These are phyloP conservation scores for Lasioglossum marginatum DNA, from an alignment of 2,888 invertebrate genomes.

Conservation along the genomic window DNA sequence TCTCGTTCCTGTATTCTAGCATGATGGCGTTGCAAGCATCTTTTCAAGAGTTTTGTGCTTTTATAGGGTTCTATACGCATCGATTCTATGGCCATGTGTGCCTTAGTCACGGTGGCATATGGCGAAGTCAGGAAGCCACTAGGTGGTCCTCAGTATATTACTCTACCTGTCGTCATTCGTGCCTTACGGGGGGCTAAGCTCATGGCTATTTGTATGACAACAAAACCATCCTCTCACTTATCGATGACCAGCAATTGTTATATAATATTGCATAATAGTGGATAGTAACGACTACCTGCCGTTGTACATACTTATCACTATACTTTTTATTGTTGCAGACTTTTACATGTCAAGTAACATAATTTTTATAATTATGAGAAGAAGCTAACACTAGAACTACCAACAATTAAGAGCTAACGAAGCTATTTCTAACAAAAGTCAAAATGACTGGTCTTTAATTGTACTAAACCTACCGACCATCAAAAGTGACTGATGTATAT, in stretches of 20 bases:
- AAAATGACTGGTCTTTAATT: too few species aligned
- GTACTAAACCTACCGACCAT: too few species aligned
- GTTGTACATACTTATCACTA: neutral
- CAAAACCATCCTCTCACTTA: constrained; percentile 70
- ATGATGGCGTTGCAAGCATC: constrained; percentile 31
- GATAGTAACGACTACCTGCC: neutral
- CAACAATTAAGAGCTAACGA: too few species aligned
- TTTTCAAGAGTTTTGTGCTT: constrained; percentile 47
- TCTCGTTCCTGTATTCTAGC: constrained; percentile 38
- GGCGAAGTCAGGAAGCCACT: constrained; percentile 83
- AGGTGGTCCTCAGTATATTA: constrained; percentile 83
- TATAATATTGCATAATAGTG: constrained; percentile 45
- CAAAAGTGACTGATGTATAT: too few species aligned
- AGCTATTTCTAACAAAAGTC: too few species aligned
- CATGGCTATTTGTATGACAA: constrained; percentile 81
- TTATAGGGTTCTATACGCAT: constrained; percentile 54
- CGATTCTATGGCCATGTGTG: constrained; percentile 81
- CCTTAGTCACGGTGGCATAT: constrained; percentile 84
- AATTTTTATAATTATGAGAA: neutral
- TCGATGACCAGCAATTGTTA: constrained; percentile 73
- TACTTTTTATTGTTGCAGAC: neutral
- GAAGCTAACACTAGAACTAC: too few species aligned
- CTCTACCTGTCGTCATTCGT: constrained; percentile 82
- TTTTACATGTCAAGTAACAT: too few species aligned
- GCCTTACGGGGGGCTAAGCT: constrained; percentile 68